A percentile compares a stretch with the other conserved stretches of the same genome.
Conservation (phyloP, 2,113 vertebrate genomes). For the Marmota flaviventris region DNA sequence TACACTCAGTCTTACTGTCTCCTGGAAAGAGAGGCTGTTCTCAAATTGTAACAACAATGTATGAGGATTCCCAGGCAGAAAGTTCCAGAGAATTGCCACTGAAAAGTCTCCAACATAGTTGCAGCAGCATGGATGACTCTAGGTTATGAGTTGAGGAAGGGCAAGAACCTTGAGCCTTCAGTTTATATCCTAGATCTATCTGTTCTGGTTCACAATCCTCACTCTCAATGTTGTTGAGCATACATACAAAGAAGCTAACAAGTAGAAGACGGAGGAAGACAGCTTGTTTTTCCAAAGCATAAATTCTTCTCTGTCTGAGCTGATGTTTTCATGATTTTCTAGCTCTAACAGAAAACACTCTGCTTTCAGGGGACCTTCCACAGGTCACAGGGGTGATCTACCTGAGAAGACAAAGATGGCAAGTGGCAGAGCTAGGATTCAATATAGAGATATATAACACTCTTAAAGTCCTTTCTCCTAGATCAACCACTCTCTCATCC, state of each 20-base stretch:
- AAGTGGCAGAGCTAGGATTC: neutral
- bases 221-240: neutral
- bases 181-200: neutral
- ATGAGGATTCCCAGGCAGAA: neutral
- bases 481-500: neutral
- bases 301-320: slow-evolving; percentile 51
- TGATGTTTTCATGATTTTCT: neutral
- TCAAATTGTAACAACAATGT: neutral
- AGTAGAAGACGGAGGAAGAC: neutral
- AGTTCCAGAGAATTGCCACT: neutral
- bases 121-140: neutral
- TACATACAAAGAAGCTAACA: neutral
- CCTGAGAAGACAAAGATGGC: neutral
- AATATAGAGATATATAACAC: neutral
- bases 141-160: neutral
- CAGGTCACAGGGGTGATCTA: neutral
- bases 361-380: slow-evolving; percentile 1
- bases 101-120: neutral
- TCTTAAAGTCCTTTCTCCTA: slow-evolving; percentile 16
- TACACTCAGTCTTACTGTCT: neutral
- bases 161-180: neutral
- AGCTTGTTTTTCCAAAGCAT: slow-evolving; percentile 49
- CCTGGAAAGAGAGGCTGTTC: neutral
- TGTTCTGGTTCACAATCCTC: neutral
- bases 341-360: slow-evolving; percentile 13